A percentile compares a stretch with the other conserved stretches of the same genome.
Evolutionary conservation across 2,113 vertebrate species (phyloP).

Genomic region (Phainopepla nitens): DNA sequence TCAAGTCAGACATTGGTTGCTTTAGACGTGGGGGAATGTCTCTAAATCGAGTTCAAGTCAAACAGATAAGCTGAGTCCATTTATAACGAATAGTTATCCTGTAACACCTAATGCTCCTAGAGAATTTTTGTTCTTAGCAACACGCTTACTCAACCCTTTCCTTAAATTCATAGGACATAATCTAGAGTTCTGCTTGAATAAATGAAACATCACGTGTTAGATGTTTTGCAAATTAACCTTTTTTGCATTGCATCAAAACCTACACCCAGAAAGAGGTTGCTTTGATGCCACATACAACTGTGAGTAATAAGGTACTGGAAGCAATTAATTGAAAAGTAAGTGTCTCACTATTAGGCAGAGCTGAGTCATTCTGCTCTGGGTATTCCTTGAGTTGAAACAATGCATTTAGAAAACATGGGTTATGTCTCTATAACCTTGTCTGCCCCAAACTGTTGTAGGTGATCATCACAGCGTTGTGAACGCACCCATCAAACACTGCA

Average conservation of each 20-base stretch:
- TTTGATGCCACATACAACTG: neutral
- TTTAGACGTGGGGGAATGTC: neutral
- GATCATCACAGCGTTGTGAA: neutral
- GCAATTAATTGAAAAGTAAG: neutral
- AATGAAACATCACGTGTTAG: neutral
- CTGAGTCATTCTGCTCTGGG: neutral
- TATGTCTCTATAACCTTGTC: neutral
- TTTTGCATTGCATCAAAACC: neutral
- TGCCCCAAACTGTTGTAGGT: neutral
- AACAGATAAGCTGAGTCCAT: neutral
- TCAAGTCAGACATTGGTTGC: neutral
- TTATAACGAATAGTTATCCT: neutral
- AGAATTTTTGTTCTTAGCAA: neutral
- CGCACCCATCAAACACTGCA: accelerated
- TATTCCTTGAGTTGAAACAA: neutral
- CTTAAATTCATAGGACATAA: neutral
- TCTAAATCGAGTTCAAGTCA: neutral
- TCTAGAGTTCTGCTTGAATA: neutral
- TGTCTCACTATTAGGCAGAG: neutral
- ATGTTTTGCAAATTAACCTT: neutral
- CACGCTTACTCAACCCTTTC: neutral
- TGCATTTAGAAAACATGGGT: neutral
- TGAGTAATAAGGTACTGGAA: neutral
- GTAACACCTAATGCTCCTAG: neutral
- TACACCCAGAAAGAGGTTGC: neutral